These are phyloP conservation scores for Theristus sp. DNA, from an alignment of 2,888 invertebrate genomes.

Conservation along the genomic window DNA sequence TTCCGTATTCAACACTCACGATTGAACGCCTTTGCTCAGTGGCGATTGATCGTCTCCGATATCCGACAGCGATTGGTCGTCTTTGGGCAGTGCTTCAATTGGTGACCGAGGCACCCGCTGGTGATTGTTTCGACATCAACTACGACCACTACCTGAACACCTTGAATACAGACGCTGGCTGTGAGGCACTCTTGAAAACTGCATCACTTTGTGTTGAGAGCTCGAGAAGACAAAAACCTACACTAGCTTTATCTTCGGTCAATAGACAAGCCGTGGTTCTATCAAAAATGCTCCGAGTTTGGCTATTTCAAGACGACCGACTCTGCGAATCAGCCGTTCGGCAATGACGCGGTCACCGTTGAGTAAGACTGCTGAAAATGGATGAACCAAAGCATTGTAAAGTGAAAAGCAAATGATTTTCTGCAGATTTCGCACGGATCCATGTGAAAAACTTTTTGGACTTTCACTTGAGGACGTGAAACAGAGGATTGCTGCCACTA, in stretches of 20 bases:
- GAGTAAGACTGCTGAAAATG: background rate
- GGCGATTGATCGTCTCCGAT: background rate
- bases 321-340: background rate
- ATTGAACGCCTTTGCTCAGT: background rate
- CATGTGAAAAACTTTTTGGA: background rate
- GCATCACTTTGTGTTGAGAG: no score
- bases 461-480: background rate
- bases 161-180: background rate
- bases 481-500: background rate
- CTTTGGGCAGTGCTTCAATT: background rate
- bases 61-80: background rate
- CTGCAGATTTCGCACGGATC: background rate
- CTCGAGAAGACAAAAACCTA: no score
- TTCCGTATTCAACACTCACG: background rate
- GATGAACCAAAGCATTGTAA: background rate
- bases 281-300: background rate
- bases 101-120: background rate
- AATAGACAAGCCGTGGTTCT: background rate
- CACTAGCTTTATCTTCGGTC: background rate
- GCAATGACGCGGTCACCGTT: background rate
- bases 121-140: background rate
- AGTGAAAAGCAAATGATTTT: background rate
- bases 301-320: background rate
- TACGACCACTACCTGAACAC: background rate
- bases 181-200: background rate